phyloP scores from a whole-genome alignment of 2,113 vertebrate genomes.

The Chroicocephalus ridibundus region DNA sequence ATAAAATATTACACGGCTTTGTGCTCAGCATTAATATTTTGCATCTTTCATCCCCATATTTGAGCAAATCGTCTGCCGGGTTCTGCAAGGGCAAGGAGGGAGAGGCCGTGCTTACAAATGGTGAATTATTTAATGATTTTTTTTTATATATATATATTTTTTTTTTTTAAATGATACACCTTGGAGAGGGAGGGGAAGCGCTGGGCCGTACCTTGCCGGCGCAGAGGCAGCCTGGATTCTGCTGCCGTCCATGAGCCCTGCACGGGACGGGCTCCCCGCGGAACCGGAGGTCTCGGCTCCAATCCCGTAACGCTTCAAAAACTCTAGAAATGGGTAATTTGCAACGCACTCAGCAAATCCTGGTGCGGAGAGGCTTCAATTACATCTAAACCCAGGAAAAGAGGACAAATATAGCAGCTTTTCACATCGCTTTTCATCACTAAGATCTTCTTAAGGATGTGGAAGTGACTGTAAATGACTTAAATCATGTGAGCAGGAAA shows the following conservation, averaged over 20 bases:
- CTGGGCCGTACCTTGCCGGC: too few relatives aligned
- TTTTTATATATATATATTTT: not conserved
- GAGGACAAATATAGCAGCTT: not conserved
- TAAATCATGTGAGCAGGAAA: not conserved
- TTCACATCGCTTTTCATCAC: not conserved
- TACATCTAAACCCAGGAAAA: not conserved
- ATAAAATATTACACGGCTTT: too few relatives aligned
- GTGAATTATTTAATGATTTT: not conserved
- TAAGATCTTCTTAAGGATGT: not conserved
- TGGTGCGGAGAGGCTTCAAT: not conserved
- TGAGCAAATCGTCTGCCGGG: not conserved
- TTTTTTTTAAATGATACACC: accelerated
- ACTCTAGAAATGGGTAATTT: accelerated
- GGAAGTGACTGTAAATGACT: not conserved
- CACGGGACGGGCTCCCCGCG: accelerated
- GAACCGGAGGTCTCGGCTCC: not conserved
- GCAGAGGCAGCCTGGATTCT: not conserved
- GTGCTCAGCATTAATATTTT: not conserved
- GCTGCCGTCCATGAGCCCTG: accelerated
- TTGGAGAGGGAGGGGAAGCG: not conserved
- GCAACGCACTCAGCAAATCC: accelerated
- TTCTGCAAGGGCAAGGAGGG: not conserved
- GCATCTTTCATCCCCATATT: accelerated
- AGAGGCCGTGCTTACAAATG: accelerated
- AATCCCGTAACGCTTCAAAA: accelerated